Percentiles rank a stretch among this genome's conserved stretches.
These are phyloP conservation scores for Rhynchonema sp. DNA, from an alignment of 2,888 invertebrate species.

Conservation along the genomic window DNA sequence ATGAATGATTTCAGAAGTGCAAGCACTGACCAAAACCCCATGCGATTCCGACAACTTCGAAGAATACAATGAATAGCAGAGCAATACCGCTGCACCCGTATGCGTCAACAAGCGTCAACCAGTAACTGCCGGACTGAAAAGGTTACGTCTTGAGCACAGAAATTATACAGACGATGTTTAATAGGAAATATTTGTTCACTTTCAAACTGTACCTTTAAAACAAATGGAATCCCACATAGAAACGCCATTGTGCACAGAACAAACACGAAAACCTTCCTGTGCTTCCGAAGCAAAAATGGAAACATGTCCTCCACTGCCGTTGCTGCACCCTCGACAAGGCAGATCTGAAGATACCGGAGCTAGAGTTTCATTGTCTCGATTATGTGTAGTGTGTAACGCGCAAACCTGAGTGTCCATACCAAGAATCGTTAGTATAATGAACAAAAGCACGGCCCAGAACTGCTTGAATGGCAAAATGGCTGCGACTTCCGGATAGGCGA, in stretches of 20 bases:
- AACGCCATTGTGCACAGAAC: conserved; percentile 22
- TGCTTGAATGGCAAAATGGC: conserved; percentile 14
- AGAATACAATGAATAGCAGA: conserved; percentile 65
- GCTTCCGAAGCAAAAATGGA: conserved; percentile 18
- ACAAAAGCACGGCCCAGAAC: conserved; percentile 16
- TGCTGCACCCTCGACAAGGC: conserved; percentile 28
- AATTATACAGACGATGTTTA: neutral
- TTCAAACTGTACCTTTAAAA: conserved; percentile 13
- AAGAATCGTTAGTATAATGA: conserved; percentile 9
- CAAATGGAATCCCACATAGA: conserved; percentile 24
- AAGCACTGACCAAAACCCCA: conserved; percentile 50
- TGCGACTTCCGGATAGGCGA: conserved; percentile 19
- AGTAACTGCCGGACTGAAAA: conserved; percentile 56
- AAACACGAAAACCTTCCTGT: conserved; percentile 21
- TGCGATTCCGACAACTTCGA: conserved; percentile 64
- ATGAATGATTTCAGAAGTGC: neutral
- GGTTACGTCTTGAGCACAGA: neutral
- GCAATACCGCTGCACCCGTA: conserved; percentile 59
- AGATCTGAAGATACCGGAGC: too few relatives aligned
- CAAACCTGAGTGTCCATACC: conserved; percentile 10
- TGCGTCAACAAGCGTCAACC: conserved; percentile 61
- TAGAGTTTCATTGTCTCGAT: too few relatives aligned
- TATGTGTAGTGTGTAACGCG: too few relatives aligned
- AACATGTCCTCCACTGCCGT: conserved; percentile 25
- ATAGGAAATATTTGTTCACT: neutral